These are phyloP conservation scores for Cottus gobio DNA, from an alignment of 2,113 vertebrate species.

Conservation along the genomic window DNA sequence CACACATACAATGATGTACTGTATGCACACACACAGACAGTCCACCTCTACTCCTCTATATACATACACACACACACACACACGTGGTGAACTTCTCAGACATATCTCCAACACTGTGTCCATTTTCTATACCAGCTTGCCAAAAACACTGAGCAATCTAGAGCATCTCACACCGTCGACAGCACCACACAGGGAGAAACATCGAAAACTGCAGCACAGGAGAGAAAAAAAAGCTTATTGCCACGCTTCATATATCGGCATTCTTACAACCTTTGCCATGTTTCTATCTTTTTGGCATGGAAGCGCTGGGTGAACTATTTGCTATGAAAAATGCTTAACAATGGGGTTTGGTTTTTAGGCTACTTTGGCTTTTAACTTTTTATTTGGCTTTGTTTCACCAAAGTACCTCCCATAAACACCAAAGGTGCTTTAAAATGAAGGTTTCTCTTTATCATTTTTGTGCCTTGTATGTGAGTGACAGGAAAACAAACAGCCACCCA, in stretches of 20 bases:
- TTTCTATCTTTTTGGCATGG: slow-evolving; percentile 56
- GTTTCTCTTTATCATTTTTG: slow-evolving; percentile 84
- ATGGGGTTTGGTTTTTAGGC: slow-evolving; percentile 62
- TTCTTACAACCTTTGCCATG: slow-evolving; percentile 59
- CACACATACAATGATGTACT: slow-evolving; percentile 47
- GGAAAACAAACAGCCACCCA: slow-evolving; percentile 70
- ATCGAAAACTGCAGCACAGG: slow-evolving; percentile 52
- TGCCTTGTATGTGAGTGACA: slow-evolving; percentile 86
- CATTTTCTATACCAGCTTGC: slow-evolving; percentile 86
- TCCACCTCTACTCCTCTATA: slow-evolving; percentile 61
- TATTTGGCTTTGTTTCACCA: slow-evolving; percentile 79
- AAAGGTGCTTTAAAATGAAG: slow-evolving; percentile 88
- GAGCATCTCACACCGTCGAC: slow-evolving; percentile 57
- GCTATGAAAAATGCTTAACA: slow-evolving; percentile 66
- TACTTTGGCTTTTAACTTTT: slow-evolving; percentile 75
- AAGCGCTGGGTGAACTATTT: slow-evolving; percentile 66
- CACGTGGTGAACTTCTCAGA: slow-evolving; percentile 69
- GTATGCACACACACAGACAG: slow-evolving; percentile 36
- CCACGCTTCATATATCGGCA: slow-evolving; percentile 57
- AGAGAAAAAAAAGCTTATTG: slow-evolving; percentile 44
- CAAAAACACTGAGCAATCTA: slow-evolving; percentile 81
- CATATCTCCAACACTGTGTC: slow-evolving; percentile 90
- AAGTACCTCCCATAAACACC: slow-evolving; percentile 86
- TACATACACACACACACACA: slow-evolving; percentile 36
- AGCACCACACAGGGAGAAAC: slow-evolving; percentile 56